Conservation (phyloP, 2,888 invertebrate species). For the Linnaemya tessellans region DNA sequence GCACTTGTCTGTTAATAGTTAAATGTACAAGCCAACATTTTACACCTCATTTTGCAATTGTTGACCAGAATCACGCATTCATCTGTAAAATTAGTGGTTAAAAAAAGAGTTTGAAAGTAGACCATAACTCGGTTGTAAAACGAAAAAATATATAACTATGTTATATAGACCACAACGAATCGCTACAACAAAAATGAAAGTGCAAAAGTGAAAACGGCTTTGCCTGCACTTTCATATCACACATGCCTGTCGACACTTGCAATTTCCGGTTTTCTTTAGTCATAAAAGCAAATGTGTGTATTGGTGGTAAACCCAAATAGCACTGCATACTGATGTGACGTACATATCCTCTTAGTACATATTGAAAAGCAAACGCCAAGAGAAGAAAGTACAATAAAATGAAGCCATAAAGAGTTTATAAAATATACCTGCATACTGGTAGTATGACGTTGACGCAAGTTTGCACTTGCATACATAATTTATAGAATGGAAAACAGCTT, state of each 20-base stretch:
- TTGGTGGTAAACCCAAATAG: constrained; percentile 53
- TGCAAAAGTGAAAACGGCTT: background rate
- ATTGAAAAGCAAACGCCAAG: background rate
- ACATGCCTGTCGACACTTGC: constrained; percentile 4
- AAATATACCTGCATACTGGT: constrained; percentile 9
- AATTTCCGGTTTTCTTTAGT: constrained; percentile 46
- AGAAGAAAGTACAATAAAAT: constrained; percentile 23
- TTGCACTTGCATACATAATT: no score
- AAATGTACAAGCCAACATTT: no score
- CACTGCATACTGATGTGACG: constrained; percentile 4
- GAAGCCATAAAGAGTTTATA: constrained; percentile 1
- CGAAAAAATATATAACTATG: background rate
- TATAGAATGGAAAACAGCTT: no score
- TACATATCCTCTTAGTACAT: background rate
- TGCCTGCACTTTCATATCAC: background rate
- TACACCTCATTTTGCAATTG: no score
- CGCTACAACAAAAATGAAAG: constrained; percentile 6
- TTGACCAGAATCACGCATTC: constrained; percentile 37
- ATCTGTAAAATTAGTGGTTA: constrained; percentile 32
- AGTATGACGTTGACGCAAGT: background rate
- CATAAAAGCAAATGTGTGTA: constrained; percentile 60
- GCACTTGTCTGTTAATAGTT: no score
- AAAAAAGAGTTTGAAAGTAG: background rate
- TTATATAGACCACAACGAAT: constrained; percentile 31
- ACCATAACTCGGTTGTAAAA: constrained; percentile 18